Evolutionary conservation across 2,888 invertebrate genomes (phyloP), one percentile per base, ranked within the genome.

Genomic region (Noctua fimbriata): DNA sequence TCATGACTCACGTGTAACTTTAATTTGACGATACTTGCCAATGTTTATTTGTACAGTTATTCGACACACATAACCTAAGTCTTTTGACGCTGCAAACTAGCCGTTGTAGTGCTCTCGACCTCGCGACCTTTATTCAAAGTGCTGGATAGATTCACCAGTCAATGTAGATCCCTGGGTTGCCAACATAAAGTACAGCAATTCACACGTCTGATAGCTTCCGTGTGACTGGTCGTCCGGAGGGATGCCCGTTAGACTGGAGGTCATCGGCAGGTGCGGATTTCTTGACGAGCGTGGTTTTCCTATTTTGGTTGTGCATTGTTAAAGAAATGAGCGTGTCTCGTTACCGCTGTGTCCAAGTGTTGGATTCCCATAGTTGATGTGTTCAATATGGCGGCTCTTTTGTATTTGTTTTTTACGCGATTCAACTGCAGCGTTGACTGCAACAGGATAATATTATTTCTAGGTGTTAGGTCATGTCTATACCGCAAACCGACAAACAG

Each of bases 231-330:
- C 87, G 76, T 66, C 83, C 76, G 86, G 87, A 92, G 93, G 95
- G 94, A 93, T 93, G 93, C 93, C 95, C 96, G 96, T 96, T 96
- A 96, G 94, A 89, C 88, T 89, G 79, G 93, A 92, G 96, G 96
- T 96, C 96, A 95, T 94, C 95, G 94, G 92, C 96, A 96, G 95
- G 96, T 96, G 96, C 93, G 93, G 94, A 95, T 95, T 94, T 94
- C 95, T 95, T 95, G 96, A 95, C 94, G 94, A 93, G 94, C 95
- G 92, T 92, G 93, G 89, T 91, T 94, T 93, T 93, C 95, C 95
- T 94, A 95, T 95, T 96, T 96, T 94, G 95, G 95, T 91, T 89
- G 88, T 85, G 93, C 93, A 95, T 96, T 96, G 95, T 95, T 94
- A 92, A 86, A 91, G 91, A 91, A 92, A 93, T 93, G 92, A 93